Evolutionary conservation across 2,113 vertebrate genomes (phyloP), one percentile per base, ranked within the genome.

Genomic region (Labeo rohita): DNA sequence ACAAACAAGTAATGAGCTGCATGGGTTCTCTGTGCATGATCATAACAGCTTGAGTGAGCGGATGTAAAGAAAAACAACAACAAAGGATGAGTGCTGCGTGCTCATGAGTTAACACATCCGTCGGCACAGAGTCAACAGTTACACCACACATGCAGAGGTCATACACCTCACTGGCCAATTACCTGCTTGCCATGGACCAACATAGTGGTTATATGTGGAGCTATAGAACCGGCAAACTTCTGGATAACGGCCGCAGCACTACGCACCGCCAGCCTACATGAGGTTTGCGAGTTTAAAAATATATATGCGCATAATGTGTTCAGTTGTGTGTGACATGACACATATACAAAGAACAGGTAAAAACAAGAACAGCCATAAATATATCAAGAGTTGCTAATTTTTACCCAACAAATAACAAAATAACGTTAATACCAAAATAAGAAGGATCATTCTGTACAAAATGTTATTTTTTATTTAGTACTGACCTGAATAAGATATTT

Each of bases 151-250:
- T 95, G 94, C 96, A 93, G 92, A 78, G 89, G n/a, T 80, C 86
- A 73, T 85, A 45, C 39, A 43, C 74, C 43, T 66, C 11, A 74
- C 80, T 68, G 84, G 87, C 89, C 91, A 89, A 90, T 96, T 99
- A 99, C 97, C 98, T 99, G 98, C 93, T 98, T 99, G 93, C 97
- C 97, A 90, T 98, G 95, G 94, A 99, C 98, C 95, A 99, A 93
- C 89, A 99, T 94, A 89, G 98, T 97, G 91, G 98, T 99, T 95
- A 99, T 96, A 95, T 98, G 97, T 89, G 98, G 97, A 87, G 97
- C 96, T 95, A 99, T 96, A 95, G 97, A 98, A 95, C 97, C 94
- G 93, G 97, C 96, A 91, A 95, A 96, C 96, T 95, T 98, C 97
- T 96, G 95, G 91, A 93, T 95, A 94, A 96, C 95, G 88, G 95